These are phyloP conservation scores for Meloe dianella DNA, from an alignment of 2,888 invertebrate genomes.

Conservation along the genomic window DNA sequence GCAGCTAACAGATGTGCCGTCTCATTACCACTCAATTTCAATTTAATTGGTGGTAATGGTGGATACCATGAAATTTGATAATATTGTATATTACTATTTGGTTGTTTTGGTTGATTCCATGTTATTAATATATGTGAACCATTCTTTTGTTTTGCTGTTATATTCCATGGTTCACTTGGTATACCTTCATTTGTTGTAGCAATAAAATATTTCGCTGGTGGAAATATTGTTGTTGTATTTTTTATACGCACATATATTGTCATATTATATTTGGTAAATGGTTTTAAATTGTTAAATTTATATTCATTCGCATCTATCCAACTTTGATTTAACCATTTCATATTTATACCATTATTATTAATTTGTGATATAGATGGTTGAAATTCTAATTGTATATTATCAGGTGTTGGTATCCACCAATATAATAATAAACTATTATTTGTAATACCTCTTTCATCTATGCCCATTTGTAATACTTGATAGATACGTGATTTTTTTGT, in stretches of 20 bases:
- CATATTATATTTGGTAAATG: conserved; percentile 79
- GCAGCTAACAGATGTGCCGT: conserved; percentile 64
- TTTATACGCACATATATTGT: conserved; percentile 75
- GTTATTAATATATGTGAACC: conserved; percentile 69
- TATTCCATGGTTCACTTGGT: conserved; percentile 72
- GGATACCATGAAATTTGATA: conserved; percentile 74
- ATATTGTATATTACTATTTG: conserved; percentile 68
- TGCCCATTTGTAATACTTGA: conserved; percentile 67
- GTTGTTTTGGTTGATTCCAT: conserved; percentile 72
- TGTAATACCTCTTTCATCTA: conserved; percentile 69
- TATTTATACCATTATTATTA: conserved; percentile 57
- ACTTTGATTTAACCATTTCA: conserved; percentile 66
- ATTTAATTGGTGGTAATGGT: conserved; percentile 63
- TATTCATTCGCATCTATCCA: conserved; percentile 70
- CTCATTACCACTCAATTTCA: conserved; percentile 57
- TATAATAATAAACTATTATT: conserved; percentile 69
- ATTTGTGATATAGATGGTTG: conserved; percentile 67
- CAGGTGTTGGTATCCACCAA: conserved; percentile 65
- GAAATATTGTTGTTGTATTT: conserved; percentile 64
- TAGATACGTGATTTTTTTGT: conserved; percentile 55
- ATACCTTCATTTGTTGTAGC: conserved; percentile 73
- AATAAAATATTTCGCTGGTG: conserved; percentile 69
- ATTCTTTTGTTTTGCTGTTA: conserved; percentile 70
- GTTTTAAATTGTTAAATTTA: conserved; percentile 69
- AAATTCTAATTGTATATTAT: conserved; percentile 64